Conservation (phyloP, 2,113 vertebrate genomes). For the Pelobates fuscus region DNA sequence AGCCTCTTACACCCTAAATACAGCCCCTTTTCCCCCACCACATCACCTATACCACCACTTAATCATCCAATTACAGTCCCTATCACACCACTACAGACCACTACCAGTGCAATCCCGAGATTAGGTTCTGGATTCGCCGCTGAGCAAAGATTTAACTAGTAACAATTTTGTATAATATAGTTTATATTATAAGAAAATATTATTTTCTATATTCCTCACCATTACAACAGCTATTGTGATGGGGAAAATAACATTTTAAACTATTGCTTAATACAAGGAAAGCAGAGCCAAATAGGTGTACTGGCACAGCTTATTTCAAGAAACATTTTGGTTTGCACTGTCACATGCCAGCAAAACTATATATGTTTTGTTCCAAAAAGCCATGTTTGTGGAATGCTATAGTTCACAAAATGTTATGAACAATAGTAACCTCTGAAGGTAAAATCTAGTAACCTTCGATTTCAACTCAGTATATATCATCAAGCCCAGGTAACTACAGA, state of each 20-base stretch:
- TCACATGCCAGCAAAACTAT: conserved; percentile 1
- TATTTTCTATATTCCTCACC: no score
- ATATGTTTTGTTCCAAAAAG: conserved; percentile 32
- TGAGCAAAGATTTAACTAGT: no score
- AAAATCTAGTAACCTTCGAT: conserved; percentile 29
- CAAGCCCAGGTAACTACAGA: conserved; percentile 29
- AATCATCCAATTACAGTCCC: no score
- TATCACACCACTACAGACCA: no score
- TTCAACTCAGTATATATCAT: not conserved
- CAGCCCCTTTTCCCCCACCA: no score
- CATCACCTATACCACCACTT: no score
- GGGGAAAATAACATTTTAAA: not conserved
- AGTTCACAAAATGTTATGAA: conserved; percentile 8
- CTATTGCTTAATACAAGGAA: not conserved
- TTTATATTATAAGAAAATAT: no score
- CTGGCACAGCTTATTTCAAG: not conserved
- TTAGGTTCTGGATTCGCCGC: no score
- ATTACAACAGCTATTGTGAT: no score
- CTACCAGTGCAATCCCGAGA: no score
- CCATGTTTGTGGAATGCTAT: not conserved
- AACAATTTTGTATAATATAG: no score
- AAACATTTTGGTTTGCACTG: conserved; percentile 16
- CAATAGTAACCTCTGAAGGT: conserved; percentile 40
- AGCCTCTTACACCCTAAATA: no score
- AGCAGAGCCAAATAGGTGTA: not conserved